Evolutionary conservation across 1,140 invertebrate genomes (phyloP).

Genomic region (Drosophila sp.): DNA sequence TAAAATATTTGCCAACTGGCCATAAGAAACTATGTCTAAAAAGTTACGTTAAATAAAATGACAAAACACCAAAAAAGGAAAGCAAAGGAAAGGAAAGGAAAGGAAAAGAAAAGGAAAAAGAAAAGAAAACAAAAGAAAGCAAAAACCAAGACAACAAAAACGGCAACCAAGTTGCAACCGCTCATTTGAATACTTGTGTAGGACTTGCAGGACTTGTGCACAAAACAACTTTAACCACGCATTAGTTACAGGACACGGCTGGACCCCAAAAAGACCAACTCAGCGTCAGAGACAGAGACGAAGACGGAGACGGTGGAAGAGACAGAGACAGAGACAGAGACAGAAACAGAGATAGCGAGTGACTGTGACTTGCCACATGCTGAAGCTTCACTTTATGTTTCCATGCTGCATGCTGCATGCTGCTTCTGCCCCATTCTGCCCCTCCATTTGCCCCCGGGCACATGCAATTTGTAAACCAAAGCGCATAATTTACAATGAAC

Average conservation of each 20-base stretch:
- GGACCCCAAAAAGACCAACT: neutral
- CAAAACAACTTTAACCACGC: constrained; percentile 77
- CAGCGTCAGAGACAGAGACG: neutral
- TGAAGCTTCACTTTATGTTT: constrained; percentile 13
- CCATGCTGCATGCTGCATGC: constrained; percentile 32
- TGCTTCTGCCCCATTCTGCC: neutral
- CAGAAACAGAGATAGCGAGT: neutral
- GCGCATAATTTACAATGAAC: constrained; percentile 78
- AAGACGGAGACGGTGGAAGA: neutral
- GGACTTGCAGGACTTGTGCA: constrained; percentile 11
- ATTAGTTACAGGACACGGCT: constrained; percentile 59
- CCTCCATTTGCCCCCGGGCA: constrained; percentile 34
- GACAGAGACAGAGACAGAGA: neutral
- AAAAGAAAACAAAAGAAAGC: neutral
- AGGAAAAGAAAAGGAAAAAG: constrained; percentile 29
- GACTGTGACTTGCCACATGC: constrained; percentile 65
- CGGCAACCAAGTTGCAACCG: constrained; percentile 54
- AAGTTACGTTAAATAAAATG: constrained; percentile 42
- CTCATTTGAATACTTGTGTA: constrained; percentile 73
- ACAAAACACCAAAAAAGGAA: constrained; percentile 34
- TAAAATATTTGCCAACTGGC: constrained; percentile 69
- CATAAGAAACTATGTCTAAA: constrained; percentile 74
- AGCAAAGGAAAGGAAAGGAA: neutral
- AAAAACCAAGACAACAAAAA: constrained; percentile 49
- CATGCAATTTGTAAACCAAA: constrained; percentile 80